Percentiles rank a stretch among this genome's conserved stretches.
Conservation (phyloP, 2,888 invertebrate genomes). For the Pseudococcus longispinus region DNA sequence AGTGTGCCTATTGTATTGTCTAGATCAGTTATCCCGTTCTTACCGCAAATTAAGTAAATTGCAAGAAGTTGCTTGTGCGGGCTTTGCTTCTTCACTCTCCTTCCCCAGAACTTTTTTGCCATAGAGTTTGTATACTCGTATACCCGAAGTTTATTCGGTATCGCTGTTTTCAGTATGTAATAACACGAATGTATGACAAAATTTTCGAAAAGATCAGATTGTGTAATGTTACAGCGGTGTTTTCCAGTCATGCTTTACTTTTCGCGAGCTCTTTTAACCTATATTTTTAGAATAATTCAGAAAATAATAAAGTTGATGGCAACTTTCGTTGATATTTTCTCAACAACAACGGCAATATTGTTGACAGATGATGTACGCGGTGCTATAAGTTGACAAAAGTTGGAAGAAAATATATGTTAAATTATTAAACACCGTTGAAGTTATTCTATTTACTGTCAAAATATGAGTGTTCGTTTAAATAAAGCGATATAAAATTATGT, state of each 20-base stretch:
- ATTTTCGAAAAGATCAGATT: not conserved
- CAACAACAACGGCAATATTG: not conserved
- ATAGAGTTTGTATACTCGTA: not conserved
- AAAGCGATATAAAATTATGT: constrained; percentile 31
- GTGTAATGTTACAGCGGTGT: not conserved
- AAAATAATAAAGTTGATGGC: not conserved
- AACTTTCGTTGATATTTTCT: constrained; percentile 12
- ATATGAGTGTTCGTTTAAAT: constrained; percentile 19
- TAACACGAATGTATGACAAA: no score
- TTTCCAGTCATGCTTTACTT: not conserved
- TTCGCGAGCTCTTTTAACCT: not conserved
- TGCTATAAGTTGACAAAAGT: not conserved
- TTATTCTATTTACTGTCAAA: constrained; percentile 34
- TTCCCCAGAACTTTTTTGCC: not conserved
- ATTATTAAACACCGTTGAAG: constrained; percentile 28
- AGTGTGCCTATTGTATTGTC: not conserved
- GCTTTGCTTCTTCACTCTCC: no score
- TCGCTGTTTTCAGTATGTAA: no score
- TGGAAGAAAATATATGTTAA: not conserved
- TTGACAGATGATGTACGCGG: constrained; percentile 4
- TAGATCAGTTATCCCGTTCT: not conserved
- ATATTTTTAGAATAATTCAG: not conserved
- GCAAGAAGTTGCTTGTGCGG: not conserved
- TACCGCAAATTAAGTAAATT: not conserved
- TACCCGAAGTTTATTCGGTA: no score